Evolutionary conservation across 2,888 invertebrate species (phyloP), one percentile per base, ranked within the genome.

Genomic region (Drosophila lacicola): DNA sequence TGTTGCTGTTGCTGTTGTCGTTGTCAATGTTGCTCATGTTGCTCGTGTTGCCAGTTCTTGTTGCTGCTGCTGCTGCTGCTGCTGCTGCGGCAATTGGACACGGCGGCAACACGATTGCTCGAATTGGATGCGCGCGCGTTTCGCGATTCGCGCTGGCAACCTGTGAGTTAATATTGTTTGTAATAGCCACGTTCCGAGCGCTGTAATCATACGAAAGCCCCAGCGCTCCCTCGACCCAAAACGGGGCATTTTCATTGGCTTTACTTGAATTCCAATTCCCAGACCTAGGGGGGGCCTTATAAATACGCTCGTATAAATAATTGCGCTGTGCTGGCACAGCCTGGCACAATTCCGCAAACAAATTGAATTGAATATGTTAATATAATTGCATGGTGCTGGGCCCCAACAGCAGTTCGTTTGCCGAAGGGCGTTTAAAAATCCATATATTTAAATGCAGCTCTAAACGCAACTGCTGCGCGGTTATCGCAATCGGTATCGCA

Each of bases 301-400:
- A 55, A 66, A 66, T 55, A 53, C 54, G 29, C 49, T 46, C 41
- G 49, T 58, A 63, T 64, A 79, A 64, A 73, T 83, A 80, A 83
- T 80, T 83, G 72, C 78, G 51, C 36, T 29, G 19, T 29, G 39
- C 53, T 50, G 68, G 41, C 46, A 37, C 47, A 36, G 49, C 29
- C 74, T 65, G 73, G 69, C 61, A 73, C 74, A 76, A 70, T 87
- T 82, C 69, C 45, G 69, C 76, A 82, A 82, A 83, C 89, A 87
- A 83, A 89, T 89, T 89, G 84, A 83, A 83, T 89, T 80, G 78
- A 83, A 89, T 83, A 89, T 89, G 78, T 89, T 77, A 83, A 87
- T 83, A 78, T 87, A 87, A 89, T 87, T 88, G 81, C 69, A 56
- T 41, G 14, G 41, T n/a, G 36, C 25, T 41, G 56, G 39, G 50